These are phyloP conservation scores for Pandemis heparana DNA, from an alignment of 2,888 invertebrate species.

Conservation along the genomic window DNA sequence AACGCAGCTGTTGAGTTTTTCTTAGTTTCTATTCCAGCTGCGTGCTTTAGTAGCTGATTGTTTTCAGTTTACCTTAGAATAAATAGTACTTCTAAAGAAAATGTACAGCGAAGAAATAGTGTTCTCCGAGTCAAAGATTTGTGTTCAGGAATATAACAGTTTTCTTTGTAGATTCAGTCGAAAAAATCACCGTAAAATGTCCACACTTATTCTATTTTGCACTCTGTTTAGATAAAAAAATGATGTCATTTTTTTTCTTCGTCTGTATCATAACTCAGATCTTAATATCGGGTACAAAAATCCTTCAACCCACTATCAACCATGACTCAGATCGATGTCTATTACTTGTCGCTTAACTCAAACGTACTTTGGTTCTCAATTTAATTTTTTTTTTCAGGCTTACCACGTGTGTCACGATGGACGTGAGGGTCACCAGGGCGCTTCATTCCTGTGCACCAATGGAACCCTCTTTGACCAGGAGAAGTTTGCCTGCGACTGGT, in stretches of 20 bases:
- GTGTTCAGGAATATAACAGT: background rate
- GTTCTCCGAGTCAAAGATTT: background rate
- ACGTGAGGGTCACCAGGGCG: slow-evolving; percentile 93
- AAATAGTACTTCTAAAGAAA: background rate
- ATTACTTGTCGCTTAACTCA: too few relatives aligned
- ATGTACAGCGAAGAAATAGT: background rate
- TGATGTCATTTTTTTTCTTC: too few relatives aligned
- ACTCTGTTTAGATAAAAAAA: too few relatives aligned
- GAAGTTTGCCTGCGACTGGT: slow-evolving; percentile 95
- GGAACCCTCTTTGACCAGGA: slow-evolving; percentile 95
- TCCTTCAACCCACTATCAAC: too few relatives aligned
- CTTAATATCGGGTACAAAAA: too few relatives aligned
- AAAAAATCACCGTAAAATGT: background rate
- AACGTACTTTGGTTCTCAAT: too few relatives aligned
- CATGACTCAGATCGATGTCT: too few relatives aligned
- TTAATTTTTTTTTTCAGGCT: slow-evolving; percentile 81
- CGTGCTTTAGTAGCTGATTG: background rate
- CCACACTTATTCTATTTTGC: too few relatives aligned
- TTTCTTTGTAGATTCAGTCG: background rate
- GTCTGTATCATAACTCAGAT: too few relatives aligned
- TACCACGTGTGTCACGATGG: slow-evolving; percentile 96
- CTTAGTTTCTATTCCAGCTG: background rate
- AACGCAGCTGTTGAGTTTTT: background rate
- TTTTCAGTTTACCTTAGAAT: background rate
- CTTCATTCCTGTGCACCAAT: slow-evolving; percentile 93